Percentiles rank a stretch among this genome's conserved stretches.
Conservation (phyloP, 2,797 vertebrate species). For the Pogoniulus pusillus region DNA sequence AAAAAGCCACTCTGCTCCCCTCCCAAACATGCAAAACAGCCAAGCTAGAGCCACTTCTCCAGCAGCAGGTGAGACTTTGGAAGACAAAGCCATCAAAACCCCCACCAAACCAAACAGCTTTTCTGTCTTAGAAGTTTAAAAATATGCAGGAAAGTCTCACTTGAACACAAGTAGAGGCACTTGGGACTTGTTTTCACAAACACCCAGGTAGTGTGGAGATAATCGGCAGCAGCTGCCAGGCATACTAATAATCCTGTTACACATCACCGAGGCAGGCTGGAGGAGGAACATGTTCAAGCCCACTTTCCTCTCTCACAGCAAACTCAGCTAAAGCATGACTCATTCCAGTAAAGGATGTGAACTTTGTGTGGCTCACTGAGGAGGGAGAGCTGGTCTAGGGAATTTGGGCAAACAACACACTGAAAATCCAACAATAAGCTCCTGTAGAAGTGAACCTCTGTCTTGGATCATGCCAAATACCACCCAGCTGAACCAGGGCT, state of each 20-base stretch:
- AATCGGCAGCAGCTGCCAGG: conserved; percentile 55
- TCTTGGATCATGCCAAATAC: neutral
- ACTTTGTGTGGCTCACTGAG: conserved; percentile 41
- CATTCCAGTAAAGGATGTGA: conserved; percentile 60
- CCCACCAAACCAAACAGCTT: neutral
- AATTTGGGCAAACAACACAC: conserved; percentile 51
- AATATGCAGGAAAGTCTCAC: neutral
- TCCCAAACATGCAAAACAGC: neutral
- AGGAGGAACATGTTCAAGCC: conserved; percentile 64
- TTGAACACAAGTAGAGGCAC: neutral
- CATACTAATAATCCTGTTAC: conserved; percentile 47
- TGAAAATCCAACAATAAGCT: conserved; percentile 52
- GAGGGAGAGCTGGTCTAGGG: conserved; percentile 23
- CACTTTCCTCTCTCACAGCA: conserved; percentile 60
- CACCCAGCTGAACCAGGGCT: conserved; percentile 30
- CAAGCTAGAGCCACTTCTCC: neutral
- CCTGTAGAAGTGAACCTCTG: conserved; percentile 27
- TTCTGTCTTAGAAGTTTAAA: neutral
- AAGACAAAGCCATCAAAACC: neutral
- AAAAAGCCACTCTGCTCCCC: neutral
- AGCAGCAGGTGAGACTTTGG: neutral
- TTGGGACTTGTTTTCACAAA: conserved; percentile 36
- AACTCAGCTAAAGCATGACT: conserved; percentile 55
- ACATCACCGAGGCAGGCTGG: conserved; percentile 39
- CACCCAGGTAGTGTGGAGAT: conserved; percentile 43